Conservation (phyloP, 2,888 invertebrate species). For the Macrosoma leucophasiata region DNA sequence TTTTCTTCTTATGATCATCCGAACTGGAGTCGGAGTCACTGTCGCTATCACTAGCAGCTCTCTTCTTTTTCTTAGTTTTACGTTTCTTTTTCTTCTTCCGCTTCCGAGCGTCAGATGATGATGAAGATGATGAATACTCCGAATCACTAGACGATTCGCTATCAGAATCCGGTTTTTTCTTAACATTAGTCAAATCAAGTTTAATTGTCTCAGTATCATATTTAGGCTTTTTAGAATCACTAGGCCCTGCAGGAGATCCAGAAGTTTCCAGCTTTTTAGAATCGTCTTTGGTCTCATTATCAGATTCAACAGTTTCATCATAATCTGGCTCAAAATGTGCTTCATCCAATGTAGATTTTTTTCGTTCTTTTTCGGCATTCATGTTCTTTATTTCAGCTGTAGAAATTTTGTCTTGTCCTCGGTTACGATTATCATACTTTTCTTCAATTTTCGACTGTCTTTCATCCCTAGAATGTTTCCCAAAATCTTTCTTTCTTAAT, state of each 20-base stretch:
- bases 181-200: slow-evolving; percentile 65
- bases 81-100: slow-evolving; percentile 80
- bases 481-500: slow-evolving; percentile 37
- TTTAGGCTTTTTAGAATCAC: slow-evolving; percentile 53
- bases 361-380: slow-evolving; percentile 63
- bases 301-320: slow-evolving; percentile 77
- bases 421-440: slow-evolving; percentile 22
- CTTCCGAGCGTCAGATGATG: slow-evolving; percentile 71
- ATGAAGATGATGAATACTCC: slow-evolving; percentile 68
- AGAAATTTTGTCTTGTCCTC: slow-evolving; percentile 34
- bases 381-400: slow-evolving; percentile 70
- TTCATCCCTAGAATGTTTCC: slow-evolving; percentile 44
- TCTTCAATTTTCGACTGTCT: slow-evolving; percentile 30
- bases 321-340: slow-evolving; percentile 85
- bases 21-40: slow-evolving; percentile 80
- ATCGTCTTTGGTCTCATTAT: slow-evolving; percentile 78
- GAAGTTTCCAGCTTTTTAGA: slow-evolving; percentile 57
- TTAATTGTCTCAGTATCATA: slow-evolving; percentile 60
- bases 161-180: slow-evolving; percentile 64
- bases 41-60: slow-evolving; percentile 77
- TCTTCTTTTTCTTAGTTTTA: slow-evolving; percentile 76
- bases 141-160: slow-evolving; percentile 61
- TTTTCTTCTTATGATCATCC: slow-evolving; percentile 79
- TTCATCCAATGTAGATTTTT: slow-evolving; percentile 82
- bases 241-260: slow-evolving; percentile 36